These are phyloP conservation scores for Babylonia areolata DNA, from an alignment of 1,140 invertebrate genomes.

Conservation along the genomic window DNA sequence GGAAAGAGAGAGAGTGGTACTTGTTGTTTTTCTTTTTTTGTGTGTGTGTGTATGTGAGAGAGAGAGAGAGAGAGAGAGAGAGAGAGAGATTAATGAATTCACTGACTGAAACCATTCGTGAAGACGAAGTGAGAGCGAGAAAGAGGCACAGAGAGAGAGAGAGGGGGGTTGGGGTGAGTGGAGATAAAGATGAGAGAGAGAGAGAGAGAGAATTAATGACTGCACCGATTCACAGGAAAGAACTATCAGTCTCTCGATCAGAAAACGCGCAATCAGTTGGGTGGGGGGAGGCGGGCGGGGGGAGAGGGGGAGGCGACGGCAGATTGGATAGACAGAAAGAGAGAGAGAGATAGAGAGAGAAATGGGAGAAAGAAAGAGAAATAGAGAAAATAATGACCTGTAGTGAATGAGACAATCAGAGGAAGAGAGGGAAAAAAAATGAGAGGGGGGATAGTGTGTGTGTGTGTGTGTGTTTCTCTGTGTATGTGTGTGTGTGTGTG, in stretches of 20 bases:
- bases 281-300: background rate
- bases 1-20: constrained; percentile 6
- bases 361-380: background rate
- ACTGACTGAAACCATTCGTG: background rate
- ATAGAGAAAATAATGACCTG: background rate
- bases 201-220: background rate
- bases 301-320: background rate
- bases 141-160: too few relatives aligned
- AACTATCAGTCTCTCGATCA: background rate
- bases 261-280: background rate
- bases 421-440: background rate
- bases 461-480: too few relatives aligned
- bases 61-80: background rate
- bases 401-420: background rate
- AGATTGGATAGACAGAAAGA: too few relatives aligned
- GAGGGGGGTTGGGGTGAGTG: too few relatives aligned
- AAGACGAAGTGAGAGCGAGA: background rate
- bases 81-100: background rate
- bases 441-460: too few relatives aligned
- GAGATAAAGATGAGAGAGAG: background rate
- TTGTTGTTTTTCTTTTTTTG: too few relatives aligned
- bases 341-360: too few relatives aligned
- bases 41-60: too few relatives aligned
- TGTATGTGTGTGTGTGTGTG: too few relatives aligned
- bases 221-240: background rate